These are phyloP conservation scores for Monochamus alternatus DNA, from an alignment of 2,888 invertebrate genomes.

Conservation along the genomic window DNA sequence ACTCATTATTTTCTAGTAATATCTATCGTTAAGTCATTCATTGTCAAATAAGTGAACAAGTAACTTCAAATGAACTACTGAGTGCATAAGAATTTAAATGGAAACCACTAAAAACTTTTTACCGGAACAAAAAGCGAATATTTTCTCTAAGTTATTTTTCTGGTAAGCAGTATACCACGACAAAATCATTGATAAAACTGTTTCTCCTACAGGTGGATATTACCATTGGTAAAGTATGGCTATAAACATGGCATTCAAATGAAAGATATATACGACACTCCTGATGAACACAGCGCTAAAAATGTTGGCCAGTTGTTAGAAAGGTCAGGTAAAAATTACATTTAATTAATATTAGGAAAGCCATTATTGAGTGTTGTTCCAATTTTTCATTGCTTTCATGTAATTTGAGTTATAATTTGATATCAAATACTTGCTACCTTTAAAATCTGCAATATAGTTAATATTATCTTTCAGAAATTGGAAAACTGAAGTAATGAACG, in stretches of 20 bases:
- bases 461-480: conserved; percentile 64
- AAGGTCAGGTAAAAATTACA: conserved; percentile 64
- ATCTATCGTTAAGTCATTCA: too few species aligned
- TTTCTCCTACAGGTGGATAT: conserved; percentile 76
- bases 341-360: background rate
- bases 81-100: background rate
- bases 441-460: background rate
- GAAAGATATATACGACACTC: conserved; percentile 78
- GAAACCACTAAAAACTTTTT: conserved; percentile 22
- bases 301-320: conserved; percentile 77
- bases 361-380: too few species aligned
- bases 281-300: conserved; percentile 76
- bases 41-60: background rate
- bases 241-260: conserved; percentile 76
- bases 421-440: too few species aligned
- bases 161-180: conserved; percentile 73
- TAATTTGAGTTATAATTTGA: too few species aligned
- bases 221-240: conserved; percentile 77
- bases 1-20: too few species aligned
- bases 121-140: conserved; percentile 64
- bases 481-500: conserved; percentile 54
- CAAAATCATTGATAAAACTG: background rate
- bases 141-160: conserved; percentile 75
- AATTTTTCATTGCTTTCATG: too few species aligned
- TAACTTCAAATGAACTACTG: background rate